These are phyloP conservation scores for Pseudorasbora parva DNA, from an alignment of 2,113 vertebrate genomes.

Conservation along the genomic window DNA sequence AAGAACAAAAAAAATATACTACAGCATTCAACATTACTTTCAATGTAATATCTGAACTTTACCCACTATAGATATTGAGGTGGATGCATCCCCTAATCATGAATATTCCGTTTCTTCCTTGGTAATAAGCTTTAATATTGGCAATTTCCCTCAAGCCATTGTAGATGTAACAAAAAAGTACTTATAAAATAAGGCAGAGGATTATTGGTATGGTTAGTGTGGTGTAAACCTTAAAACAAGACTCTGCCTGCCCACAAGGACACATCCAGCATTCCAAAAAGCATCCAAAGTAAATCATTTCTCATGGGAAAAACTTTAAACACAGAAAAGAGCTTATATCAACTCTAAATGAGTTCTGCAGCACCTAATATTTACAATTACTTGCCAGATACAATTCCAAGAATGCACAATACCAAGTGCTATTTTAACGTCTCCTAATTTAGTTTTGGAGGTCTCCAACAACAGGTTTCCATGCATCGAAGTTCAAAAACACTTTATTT, in stretches of 20 bases:
- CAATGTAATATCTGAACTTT: neutral
- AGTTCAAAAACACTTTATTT: too few relatives aligned
- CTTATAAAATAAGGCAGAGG: neutral
- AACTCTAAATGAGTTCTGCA: neutral
- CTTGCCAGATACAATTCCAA: neutral
- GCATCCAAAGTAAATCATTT: neutral
- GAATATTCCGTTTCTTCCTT: neutral
- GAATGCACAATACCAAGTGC: neutral
- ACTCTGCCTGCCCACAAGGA: conserved; percentile 23
- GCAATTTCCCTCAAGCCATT: neutral
- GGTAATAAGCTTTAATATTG: neutral
- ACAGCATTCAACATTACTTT: neutral
- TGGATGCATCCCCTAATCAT: neutral
- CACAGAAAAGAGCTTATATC: neutral
- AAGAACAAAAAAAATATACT: neutral
- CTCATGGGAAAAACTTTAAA: neutral
- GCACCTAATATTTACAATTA: neutral
- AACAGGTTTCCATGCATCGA: too few relatives aligned
- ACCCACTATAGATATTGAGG: neutral
- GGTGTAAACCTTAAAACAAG: conserved; percentile 25
- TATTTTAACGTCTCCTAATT: too few relatives aligned
- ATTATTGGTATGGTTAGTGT: neutral
- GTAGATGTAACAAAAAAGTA: neutral
- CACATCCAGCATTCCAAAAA: neutral
- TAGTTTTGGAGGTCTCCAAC: too few relatives aligned